Conservation (phyloP, 2,888 invertebrate genomes). For the Orchesellides sinensis region DNA sequence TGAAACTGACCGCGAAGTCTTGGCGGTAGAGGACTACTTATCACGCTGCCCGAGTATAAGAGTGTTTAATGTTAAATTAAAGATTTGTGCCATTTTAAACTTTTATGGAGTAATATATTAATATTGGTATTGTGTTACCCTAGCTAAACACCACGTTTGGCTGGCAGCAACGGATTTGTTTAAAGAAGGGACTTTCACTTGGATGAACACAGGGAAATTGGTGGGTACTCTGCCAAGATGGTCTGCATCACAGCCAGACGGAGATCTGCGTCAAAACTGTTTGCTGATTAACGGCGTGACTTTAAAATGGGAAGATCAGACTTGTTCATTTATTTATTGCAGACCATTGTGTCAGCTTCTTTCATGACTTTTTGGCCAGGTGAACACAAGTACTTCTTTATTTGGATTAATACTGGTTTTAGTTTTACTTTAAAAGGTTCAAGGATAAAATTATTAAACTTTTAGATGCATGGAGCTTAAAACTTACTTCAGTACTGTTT, state of each 20-base stretch:
- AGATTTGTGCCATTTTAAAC: too few species aligned
- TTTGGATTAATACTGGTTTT: too few species aligned
- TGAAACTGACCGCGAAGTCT: conserved; percentile 46
- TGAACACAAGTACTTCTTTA: too few species aligned
- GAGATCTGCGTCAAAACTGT: conserved; percentile 64
- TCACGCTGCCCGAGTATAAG: conserved; percentile 36
- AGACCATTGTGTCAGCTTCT: conserved; percentile 64
- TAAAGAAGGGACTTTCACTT: conserved; percentile 62
- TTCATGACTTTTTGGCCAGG: conserved; percentile 36
- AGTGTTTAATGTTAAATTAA: too few species aligned
- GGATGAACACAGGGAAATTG: conserved; percentile 45
- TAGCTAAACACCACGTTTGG: conserved; percentile 66
- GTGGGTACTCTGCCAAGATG: conserved; percentile 43
- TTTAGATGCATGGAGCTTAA: too few species aligned
- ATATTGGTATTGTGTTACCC: background rate
- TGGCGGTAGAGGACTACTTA: conserved; percentile 54
- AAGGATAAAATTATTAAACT: too few species aligned
- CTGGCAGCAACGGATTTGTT: conserved; percentile 64
- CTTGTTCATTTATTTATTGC: conserved; percentile 65
- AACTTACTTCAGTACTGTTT: too few species aligned
- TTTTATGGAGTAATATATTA: too few species aligned
- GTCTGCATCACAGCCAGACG: conserved; percentile 64
- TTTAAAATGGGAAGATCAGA: conserved; percentile 65
- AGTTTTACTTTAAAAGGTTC: too few species aligned
- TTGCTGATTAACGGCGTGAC: conserved; percentile 66